Conservation (phyloP, 2,797 vertebrate species). For the Acrossocheilus fasciatus region DNA sequence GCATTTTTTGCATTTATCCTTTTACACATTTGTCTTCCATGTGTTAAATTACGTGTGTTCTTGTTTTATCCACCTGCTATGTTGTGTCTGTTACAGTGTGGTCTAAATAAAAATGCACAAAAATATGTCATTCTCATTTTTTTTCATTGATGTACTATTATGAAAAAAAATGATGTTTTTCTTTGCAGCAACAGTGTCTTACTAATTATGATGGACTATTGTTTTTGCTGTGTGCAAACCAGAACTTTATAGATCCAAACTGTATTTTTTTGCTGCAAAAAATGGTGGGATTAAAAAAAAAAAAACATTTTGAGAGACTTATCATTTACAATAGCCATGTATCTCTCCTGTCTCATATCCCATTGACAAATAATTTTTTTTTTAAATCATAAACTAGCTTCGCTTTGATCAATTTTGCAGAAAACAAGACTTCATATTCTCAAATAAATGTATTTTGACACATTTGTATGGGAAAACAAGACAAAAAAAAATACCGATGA, state of each 20-base stretch:
- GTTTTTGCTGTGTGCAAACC: neutral
- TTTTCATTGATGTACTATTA: neutral
- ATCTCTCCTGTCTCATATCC: neutral
- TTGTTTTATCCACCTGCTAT: constrained; percentile 10
- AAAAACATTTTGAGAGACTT: neutral
- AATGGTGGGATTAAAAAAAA: neutral
- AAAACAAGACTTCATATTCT: too few relatives aligned
- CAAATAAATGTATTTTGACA: too few relatives aligned
- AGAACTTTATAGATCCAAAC: neutral
- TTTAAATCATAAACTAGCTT: neutral
- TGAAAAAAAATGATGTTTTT: neutral
- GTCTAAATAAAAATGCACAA: constrained; percentile 43
- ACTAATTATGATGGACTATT: neutral
- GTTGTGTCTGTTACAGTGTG: constrained; percentile 13
- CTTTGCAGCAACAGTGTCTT: neutral
- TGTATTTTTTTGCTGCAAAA: neutral
- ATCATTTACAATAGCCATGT: neutral
- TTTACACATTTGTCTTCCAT: constrained; percentile 9
- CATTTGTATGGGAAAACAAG: too few relatives aligned
- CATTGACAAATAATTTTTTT: neutral
- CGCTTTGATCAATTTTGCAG: neutral
- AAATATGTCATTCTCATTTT: neutral
- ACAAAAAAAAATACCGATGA: too few relatives aligned
- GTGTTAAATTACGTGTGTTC: neutral
- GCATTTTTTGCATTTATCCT: neutral